These are phyloP conservation scores for Campoplex capitator DNA, from an alignment of 2,888 invertebrate species.

Conservation along the genomic window DNA sequence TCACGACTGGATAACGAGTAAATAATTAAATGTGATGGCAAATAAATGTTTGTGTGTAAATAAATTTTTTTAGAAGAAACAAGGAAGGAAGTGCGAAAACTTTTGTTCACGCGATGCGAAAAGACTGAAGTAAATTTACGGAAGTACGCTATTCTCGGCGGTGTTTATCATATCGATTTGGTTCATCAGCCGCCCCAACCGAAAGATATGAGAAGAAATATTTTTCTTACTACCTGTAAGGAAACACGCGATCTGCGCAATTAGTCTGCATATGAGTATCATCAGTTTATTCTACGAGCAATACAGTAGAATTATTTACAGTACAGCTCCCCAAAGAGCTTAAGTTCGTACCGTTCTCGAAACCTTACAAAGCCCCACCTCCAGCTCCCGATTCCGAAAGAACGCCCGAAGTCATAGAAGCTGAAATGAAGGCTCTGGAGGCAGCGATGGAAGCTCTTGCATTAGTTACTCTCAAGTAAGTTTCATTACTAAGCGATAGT, in stretches of 20 bases:
- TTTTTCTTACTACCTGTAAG: conserved; percentile 87
- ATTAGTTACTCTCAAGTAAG: conserved; percentile 90
- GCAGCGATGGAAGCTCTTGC: conserved; percentile 90
- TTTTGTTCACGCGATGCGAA: conserved; percentile 78
- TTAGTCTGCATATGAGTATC: neutral
- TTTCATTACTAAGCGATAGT: conserved; percentile 32
- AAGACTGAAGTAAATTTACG: conserved; percentile 89
- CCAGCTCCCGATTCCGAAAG: conserved; percentile 89
- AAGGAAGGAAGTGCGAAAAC: conserved; percentile 75
- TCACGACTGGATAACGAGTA: neutral
- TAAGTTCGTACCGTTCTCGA: conserved; percentile 87
- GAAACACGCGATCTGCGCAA: conserved; percentile 60
- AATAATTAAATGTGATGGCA: neutral
- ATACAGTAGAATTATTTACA: conserved; percentile 76
- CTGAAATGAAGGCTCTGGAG: conserved; percentile 91
- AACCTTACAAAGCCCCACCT: conserved; percentile 89
- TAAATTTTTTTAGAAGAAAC: conserved; percentile 82
- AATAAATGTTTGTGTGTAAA: neutral
- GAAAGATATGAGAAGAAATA: conserved; percentile 86
- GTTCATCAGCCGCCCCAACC: conserved; percentile 92
- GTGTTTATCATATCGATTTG: conserved; percentile 90
- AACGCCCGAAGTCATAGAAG: conserved; percentile 92
- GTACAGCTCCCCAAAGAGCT: conserved; percentile 88
- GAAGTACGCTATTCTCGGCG: conserved; percentile 91
- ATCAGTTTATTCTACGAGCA: neutral